Conservation (phyloP, 2,797 vertebrate genomes). For the Eleutherodactylus coqui region DNA sequence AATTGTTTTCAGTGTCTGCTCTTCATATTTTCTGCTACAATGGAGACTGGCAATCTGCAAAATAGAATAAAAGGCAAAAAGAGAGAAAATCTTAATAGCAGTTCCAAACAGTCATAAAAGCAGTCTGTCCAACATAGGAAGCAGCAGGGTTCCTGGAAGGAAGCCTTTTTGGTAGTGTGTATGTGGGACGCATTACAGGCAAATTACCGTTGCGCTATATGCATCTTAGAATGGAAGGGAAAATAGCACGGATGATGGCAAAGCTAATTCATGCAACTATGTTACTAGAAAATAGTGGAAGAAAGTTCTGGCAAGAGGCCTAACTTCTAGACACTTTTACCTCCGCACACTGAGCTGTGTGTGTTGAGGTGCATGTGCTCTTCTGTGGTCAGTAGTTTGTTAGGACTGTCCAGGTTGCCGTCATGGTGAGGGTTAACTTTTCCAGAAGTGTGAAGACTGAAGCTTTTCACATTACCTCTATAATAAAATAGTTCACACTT, state of each 20-base stretch:
- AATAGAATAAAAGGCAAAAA: constrained; percentile 44
- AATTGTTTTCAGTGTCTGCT: constrained; percentile 74
- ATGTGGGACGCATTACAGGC: constrained; percentile 36
- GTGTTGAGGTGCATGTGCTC: constrained; percentile 76
- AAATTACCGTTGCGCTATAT: constrained; percentile 26
- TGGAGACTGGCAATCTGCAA: constrained; percentile 82
- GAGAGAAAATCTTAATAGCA: constrained; percentile 40
- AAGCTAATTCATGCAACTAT: constrained; percentile 49
- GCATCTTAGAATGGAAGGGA: constrained; percentile 1
- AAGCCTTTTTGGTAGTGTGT: constrained; percentile 22
- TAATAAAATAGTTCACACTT: constrained; percentile 74
- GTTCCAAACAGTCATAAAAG: neutral
- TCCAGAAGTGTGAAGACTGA: constrained; percentile 78
- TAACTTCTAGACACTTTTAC: constrained; percentile 75
- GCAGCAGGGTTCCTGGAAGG: constrained; percentile 12
- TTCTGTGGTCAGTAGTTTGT: constrained; percentile 75
- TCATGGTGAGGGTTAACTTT: constrained; percentile 86
- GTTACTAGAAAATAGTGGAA: constrained; percentile 40
- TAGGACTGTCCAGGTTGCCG: constrained; percentile 75
- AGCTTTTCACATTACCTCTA: constrained; percentile 78
- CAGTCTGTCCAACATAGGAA: constrained; percentile 44
- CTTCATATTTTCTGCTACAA: constrained; percentile 77
- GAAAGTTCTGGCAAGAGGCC: constrained; percentile 36
- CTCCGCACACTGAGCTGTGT: constrained; percentile 75
- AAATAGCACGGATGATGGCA: constrained; percentile 47